phyloP scores from a whole-genome alignment of 1,140 invertebrate genomes.

The Daktulosphaira vitifoliae region DNA sequence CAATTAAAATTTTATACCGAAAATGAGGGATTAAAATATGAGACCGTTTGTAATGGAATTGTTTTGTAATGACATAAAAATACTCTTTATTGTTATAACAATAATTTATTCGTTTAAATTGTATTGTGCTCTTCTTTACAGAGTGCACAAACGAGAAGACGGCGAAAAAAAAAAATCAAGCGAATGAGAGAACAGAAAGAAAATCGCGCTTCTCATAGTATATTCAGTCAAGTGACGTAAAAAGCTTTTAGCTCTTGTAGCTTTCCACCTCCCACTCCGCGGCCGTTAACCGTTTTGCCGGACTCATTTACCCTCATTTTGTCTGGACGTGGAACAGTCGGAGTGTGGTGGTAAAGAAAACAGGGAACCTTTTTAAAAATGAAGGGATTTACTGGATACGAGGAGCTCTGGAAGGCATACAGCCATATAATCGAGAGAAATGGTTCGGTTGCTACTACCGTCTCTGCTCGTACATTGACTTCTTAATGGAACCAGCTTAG shows the following conservation, averaged over 20 bases:
- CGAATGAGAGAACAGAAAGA: no score
- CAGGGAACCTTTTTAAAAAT: slow-evolving; percentile 33
- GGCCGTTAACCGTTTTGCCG: slow-evolving; percentile 30
- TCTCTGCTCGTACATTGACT: slow-evolving; percentile 9
- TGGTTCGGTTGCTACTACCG: slow-evolving; percentile 20
- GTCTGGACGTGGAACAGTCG: background rate
- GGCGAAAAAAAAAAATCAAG: background rate
- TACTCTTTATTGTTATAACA: no score
- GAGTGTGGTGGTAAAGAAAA: slow-evolving; percentile 10
- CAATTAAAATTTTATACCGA: background rate
- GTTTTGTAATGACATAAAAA: no score
- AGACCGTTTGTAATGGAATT: no score
- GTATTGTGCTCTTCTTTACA: no score
- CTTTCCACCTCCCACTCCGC: no score
- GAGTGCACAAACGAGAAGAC: no score
- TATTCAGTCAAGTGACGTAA: slow-evolving; percentile 26
- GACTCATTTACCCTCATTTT: slow-evolving; percentile 33
- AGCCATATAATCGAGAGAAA: slow-evolving; percentile 32
- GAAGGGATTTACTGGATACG: slow-evolving; percentile 32
- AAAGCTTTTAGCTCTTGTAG: slow-evolving; percentile 27
- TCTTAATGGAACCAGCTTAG: slow-evolving; percentile 34
- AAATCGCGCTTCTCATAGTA: slow-evolving; percentile 29
- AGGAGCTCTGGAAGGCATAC: slow-evolving; percentile 23
- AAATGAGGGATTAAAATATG: background rate
- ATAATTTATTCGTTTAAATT: no score